Percentiles rank a stretch among this genome's conserved stretches.
Conservation (phyloP, 2,113 vertebrate species). For the Guaruba guarouba region DNA sequence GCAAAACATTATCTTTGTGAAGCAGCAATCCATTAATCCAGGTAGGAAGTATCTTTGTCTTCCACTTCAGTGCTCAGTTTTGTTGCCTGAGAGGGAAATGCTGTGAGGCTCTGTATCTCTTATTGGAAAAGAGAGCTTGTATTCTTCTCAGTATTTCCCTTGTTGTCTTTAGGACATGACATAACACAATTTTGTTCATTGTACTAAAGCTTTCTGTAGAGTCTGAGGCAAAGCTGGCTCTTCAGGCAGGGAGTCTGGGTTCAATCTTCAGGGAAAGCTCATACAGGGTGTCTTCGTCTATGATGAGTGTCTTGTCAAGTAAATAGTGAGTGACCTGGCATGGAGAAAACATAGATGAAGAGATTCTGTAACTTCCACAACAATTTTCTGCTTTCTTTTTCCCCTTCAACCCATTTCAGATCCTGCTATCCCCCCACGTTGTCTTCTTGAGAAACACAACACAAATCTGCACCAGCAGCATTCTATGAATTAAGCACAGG, state of each 20-base stretch:
- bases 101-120: constrained; percentile 30
- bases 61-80: constrained; percentile 20
- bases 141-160: background rate
- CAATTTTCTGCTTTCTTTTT: background rate
- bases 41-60: background rate
- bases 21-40: background rate
- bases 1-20: background rate
- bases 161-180: constrained; percentile 13
- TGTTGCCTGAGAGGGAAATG: constrained; percentile 49
- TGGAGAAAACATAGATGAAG: background rate
- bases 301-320: constrained; percentile 92
- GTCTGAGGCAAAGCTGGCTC: constrained; percentile 17
- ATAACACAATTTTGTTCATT: constrained; percentile 45
- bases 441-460: background rate
- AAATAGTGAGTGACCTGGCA: constrained; percentile 95
- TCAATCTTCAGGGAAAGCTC: constrained; percentile 96
- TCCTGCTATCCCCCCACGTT: accelerated
- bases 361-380: background rate
- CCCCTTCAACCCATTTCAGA: background rate
- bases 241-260: constrained; percentile 94
- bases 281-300: constrained; percentile 96
- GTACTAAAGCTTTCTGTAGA: constrained; percentile 26
- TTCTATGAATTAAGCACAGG: background rate
- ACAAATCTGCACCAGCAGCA: background rate
- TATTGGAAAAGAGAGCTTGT: constrained; percentile 36